Evolutionary conservation across 2,797 vertebrate genomes (phyloP).

Genomic region (Cuniculus paca): DNA sequence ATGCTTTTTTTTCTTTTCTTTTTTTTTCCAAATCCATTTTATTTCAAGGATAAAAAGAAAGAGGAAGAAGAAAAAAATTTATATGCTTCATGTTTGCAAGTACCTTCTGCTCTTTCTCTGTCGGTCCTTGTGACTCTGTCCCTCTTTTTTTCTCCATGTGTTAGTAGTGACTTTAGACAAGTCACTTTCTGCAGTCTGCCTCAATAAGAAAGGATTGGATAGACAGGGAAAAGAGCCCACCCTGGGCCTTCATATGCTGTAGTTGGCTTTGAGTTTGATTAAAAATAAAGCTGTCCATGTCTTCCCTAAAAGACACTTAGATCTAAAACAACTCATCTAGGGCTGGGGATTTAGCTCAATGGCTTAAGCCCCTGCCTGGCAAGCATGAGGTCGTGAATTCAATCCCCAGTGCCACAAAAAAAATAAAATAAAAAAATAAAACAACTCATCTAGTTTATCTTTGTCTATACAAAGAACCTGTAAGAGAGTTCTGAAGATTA

Average conservation of each 20-base stretch:
- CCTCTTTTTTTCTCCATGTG: background rate
- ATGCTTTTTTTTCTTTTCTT: no score
- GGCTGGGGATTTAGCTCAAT: no score
- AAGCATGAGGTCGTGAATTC: no score
- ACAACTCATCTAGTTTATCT: background rate
- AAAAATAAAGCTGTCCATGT: background rate
- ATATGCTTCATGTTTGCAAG: background rate
- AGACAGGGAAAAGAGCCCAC: background rate
- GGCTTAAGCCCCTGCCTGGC: no score
- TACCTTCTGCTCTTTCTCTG: background rate
- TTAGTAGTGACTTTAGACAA: background rate
- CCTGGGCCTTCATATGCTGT: background rate
- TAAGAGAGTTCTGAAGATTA: background rate
- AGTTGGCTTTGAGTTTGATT: background rate
- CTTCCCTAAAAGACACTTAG: background rate
- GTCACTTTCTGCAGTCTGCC: background rate
- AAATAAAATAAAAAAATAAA: no score
- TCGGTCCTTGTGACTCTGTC: background rate
- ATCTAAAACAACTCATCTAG: background rate
- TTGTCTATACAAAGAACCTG: background rate
- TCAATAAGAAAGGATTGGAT: background rate
- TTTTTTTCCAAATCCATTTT: no score
- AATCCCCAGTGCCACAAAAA: no score
- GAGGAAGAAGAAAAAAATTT: no score
- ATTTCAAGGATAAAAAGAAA: no score